phyloP scores from a whole-genome alignment of 2,113 vertebrate species.

The Catharus minimus region DNA sequence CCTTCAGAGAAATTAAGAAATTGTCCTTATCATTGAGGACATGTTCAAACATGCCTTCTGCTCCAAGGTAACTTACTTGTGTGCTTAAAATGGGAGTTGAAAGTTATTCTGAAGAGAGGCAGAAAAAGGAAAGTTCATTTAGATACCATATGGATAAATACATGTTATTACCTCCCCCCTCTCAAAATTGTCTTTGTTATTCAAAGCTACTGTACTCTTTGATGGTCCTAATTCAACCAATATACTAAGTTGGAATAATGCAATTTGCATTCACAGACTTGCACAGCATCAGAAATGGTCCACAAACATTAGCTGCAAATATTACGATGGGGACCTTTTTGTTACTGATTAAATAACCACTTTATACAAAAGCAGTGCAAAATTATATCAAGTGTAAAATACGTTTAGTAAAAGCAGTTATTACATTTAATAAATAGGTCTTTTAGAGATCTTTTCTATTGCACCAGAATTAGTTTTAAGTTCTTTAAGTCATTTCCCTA shows the following conservation, averaged over 20 bases:
- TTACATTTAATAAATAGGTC: background rate
- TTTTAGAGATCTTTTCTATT: background rate
- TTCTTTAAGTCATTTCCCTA: background rate
- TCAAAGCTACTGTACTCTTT: background rate
- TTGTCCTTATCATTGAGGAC: background rate
- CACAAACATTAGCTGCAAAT: background rate
- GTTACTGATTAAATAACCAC: background rate
- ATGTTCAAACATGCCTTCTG: background rate
- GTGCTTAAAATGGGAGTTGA: background rate
- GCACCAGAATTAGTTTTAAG: background rate
- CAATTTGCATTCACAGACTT: background rate
- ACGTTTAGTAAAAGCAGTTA: background rate
- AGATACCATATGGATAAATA: background rate
- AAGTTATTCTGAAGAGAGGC: background rate
- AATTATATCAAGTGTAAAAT: background rate
- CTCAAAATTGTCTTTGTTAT: background rate
- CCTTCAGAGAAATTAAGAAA: background rate
- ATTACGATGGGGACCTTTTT: background rate
- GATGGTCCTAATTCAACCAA: background rate
- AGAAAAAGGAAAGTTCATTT: background rate
- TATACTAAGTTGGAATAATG: background rate
- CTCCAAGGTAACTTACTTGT: background rate
- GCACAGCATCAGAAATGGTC: background rate
- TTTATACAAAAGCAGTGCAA: background rate
- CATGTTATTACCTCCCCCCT: background rate